These are phyloP conservation scores for Heliangelus exortis DNA, from an alignment of 2,797 vertebrate species.

Conservation along the genomic window DNA sequence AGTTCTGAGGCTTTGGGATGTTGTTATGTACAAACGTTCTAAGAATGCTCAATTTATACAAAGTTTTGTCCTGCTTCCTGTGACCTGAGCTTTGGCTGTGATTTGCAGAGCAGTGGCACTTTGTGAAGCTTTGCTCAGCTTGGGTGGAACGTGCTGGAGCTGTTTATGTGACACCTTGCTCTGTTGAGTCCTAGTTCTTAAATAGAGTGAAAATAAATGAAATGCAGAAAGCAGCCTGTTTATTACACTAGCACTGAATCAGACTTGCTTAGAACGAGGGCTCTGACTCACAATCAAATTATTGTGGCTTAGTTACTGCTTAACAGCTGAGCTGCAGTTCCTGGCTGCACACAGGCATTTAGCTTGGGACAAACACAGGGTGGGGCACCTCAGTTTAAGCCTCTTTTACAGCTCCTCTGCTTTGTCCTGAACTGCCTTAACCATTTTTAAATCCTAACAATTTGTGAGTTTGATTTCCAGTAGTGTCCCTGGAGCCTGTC, in stretches of 20 bases:
- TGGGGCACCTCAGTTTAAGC: background rate
- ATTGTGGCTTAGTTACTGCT: background rate
- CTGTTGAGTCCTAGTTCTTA: background rate
- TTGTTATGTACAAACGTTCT: background rate
- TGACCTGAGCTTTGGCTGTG: background rate
- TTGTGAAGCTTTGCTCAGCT: background rate
- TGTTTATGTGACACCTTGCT: background rate
- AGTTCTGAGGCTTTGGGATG: background rate
- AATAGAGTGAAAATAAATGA: background rate
- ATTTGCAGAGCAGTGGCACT: background rate
- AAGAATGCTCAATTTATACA: background rate
- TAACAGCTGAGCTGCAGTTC: conserved; percentile 13
- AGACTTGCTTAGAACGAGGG: background rate
- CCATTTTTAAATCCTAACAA: background rate
- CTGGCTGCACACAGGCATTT: background rate
- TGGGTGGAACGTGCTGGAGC: background rate
- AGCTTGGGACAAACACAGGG: background rate
- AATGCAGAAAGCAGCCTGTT: background rate
- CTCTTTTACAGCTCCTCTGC: background rate
- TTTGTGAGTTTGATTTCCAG: background rate
- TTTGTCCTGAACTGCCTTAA: background rate
- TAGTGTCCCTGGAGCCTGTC: background rate
- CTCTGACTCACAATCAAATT: background rate
- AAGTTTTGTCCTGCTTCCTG: background rate
- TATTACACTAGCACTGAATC: background rate